Conservation (phyloP, 2,797 vertebrate species). For the Periparus ater region DNA sequence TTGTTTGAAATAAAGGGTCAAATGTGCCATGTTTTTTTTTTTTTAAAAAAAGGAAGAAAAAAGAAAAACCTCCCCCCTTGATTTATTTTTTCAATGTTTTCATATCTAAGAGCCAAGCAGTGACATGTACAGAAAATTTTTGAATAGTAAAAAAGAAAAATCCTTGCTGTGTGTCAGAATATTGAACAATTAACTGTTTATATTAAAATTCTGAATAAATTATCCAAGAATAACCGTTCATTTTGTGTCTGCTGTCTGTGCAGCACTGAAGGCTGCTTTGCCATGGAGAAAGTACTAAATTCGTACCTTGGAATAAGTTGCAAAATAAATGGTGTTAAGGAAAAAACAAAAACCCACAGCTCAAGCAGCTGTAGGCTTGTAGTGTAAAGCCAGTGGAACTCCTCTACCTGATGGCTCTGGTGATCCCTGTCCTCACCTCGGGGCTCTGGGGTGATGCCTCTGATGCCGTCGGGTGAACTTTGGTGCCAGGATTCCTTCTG, state of each 20-base stretch:
- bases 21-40: conserved; percentile 76
- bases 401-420: background rate
- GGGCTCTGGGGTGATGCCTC: background rate
- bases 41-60: background rate
- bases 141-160: conserved; percentile 84
- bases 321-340: background rate
- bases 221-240: conserved; percentile 77
- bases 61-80: background rate
- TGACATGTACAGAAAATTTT: conserved; percentile 87
- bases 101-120: conserved; percentile 88
- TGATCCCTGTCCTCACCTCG: background rate
- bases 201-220: conserved; percentile 98
- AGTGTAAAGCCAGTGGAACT: background rate
- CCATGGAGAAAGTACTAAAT: background rate
- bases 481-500: background rate
- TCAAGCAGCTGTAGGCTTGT: background rate
- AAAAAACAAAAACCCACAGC: background rate
- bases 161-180: conserved; percentile 92
- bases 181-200: conserved; percentile 97
- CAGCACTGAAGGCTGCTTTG: background rate
- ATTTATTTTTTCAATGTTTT: conserved; percentile 85
- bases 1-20: conserved; percentile 78
- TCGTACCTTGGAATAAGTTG: background rate
- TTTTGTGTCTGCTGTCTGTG: background rate
- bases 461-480: fast-evolving